phyloP scores from a whole-genome alignment of 2,888 invertebrate genomes.

The Panzeria rudis region DNA sequence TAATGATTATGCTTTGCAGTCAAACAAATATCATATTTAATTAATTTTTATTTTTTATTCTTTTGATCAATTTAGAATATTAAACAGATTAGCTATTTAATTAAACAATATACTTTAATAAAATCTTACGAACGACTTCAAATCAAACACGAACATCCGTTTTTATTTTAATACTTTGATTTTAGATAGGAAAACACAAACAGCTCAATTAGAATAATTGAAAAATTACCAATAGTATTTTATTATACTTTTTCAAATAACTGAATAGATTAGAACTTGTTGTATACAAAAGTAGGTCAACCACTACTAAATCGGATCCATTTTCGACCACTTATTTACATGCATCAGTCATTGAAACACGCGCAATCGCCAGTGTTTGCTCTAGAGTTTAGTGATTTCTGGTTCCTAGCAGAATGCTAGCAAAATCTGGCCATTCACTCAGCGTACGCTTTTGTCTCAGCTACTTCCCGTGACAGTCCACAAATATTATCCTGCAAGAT shows the following conservation, averaged over 20 bases:
- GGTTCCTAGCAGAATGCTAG: no score
- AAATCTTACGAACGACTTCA: neutral
- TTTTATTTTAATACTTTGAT: neutral
- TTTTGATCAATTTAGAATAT: slow-evolving; percentile 39
- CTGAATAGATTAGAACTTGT: neutral
- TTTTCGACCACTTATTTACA: no score
- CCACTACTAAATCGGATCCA: no score
- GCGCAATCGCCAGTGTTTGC: no score
- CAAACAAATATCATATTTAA: slow-evolving; percentile 66
- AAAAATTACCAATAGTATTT: neutral
- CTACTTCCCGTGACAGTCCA: no score
- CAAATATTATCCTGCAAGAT: no score
- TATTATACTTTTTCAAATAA: no score
- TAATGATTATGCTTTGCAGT: slow-evolving; percentile 35
- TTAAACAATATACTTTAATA: neutral
- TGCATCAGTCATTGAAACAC: no score
- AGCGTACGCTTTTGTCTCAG: no score
- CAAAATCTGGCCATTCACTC: no score
- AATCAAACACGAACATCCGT: slow-evolving; percentile 41
- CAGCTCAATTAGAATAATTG: neutral
- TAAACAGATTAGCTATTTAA: slow-evolving; percentile 35
- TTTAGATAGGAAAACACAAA: neutral
- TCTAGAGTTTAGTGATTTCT: no score
- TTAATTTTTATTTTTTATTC: slow-evolving; percentile 52
- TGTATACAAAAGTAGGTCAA: neutral